A percentile compares a stretch with the other conserved stretches of the same genome.
Conservation (phyloP, 2,888 invertebrate genomes). For the Ichneumoninae sp. region DNA sequence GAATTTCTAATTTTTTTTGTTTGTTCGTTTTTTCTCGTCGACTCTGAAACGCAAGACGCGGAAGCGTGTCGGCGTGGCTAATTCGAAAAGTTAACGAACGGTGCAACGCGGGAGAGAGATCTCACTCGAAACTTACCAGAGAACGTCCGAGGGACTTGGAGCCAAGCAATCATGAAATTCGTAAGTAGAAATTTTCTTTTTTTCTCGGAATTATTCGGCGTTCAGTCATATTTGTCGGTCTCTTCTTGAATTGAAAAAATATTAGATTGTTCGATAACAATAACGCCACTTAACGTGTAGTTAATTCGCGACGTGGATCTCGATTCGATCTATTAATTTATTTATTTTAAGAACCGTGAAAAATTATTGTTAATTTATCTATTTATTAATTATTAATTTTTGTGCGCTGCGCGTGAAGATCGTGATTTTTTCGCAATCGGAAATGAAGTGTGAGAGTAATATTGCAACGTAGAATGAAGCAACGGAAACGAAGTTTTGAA, state of each 20-base stretch:
- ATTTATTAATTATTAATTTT: neutral
- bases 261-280: neutral
- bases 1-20: neutral
- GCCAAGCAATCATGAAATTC: constrained; percentile 58
- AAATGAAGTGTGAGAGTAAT: constrained; percentile 30
- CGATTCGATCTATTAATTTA: neutral
- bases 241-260: neutral
- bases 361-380: neutral
- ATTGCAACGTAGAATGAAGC: neutral
- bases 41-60: neutral
- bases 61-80: constrained; percentile 23
- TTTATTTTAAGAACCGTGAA: neutral
- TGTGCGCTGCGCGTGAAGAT: neutral
- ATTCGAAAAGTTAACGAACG: constrained; percentile 63
- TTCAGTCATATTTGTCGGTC: neutral
- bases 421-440: neutral
- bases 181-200: constrained; percentile 41
- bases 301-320: neutral
- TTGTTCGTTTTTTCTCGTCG: neutral
- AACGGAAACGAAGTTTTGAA: neutral
- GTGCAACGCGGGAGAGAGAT: neutral
- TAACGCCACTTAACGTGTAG: neutral
- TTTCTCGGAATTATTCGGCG: neutral
- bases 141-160: constrained; percentile 24
- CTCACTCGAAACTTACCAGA: neutral